A percentile compares a stretch with the other conserved stretches of the same genome.
Evolutionary conservation across 64 coral and sea anemone genomes (phyloP).

Genomic region (Actinia equina): DNA sequence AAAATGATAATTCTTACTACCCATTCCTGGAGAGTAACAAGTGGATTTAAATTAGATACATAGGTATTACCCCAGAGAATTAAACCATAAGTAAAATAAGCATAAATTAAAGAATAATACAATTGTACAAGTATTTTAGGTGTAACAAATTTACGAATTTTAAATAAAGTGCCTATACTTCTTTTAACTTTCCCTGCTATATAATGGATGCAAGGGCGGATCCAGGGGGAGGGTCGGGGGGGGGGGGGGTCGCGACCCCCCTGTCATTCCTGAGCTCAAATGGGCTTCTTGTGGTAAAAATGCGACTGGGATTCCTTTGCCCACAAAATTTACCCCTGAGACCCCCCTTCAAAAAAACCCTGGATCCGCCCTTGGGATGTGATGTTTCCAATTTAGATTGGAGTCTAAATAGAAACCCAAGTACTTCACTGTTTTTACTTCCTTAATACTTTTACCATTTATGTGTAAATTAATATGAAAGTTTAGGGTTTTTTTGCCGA

Average conservation of each 20-base stretch:
- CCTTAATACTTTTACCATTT: background rate
- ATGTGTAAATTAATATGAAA: background rate
- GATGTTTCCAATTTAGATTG: slow-evolving; percentile 6
- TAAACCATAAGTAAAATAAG: slow-evolving; percentile 16
- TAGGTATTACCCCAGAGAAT: slow-evolving; percentile 24
- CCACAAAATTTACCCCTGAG: too few species aligned
- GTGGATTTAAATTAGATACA: slow-evolving; percentile 9
- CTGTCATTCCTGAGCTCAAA: too few species aligned
- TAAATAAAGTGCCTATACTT: slow-evolving; percentile 26
- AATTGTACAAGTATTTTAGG: slow-evolving; percentile 19
- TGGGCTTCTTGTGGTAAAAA: too few species aligned
- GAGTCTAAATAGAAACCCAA: background rate
- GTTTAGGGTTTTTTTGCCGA: background rate
- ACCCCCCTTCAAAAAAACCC: too few species aligned
- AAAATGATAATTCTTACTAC: slow-evolving; percentile 32
- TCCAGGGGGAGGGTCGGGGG: too few species aligned
- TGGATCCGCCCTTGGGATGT: too few species aligned
- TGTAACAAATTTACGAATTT: slow-evolving; percentile 6
- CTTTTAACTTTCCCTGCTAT: background rate
- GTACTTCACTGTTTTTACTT: slow-evolving; percentile 10
- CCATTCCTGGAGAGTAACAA: slow-evolving; percentile 6
- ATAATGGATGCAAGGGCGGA: too few species aligned
- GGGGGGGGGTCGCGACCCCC: too few species aligned
- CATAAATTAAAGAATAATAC: slow-evolving; percentile 1
- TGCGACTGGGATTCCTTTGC: too few species aligned